phyloP scores from a whole-genome alignment of 1,140 invertebrate species.

The Trichonephila inaurata region DNA sequence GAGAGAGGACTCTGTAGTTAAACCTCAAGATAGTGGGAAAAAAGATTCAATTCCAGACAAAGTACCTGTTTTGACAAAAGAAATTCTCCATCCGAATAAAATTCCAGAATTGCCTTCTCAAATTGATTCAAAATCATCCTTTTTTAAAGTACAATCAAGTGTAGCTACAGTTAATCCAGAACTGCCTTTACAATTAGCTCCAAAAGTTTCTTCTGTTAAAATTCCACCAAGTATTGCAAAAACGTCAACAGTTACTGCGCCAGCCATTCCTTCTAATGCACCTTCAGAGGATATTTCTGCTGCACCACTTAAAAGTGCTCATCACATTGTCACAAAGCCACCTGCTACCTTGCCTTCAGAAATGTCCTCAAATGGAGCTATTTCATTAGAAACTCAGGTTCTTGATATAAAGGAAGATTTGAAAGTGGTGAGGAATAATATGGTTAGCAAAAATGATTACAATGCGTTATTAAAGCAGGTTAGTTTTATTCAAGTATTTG shows the following conservation, averaged over 20 bases:
- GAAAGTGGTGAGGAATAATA: slow-evolving; percentile 67
- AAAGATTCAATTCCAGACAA: slow-evolving; percentile 16
- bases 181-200: background rate
- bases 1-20: background rate
- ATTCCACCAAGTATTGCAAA: background rate
- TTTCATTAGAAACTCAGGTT: slow-evolving; percentile 52
- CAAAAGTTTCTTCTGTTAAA: background rate
- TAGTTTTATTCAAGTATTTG: background rate
- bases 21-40: slow-evolving; percentile 6
- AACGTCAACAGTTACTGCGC: background rate
- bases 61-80: slow-evolving; percentile 17
- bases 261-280: background rate
- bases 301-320: background rate
- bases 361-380: background rate
- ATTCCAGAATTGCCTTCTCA: background rate
- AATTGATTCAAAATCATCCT: background rate
- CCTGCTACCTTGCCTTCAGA: slow-evolving; percentile 17
- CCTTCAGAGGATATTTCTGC: background rate
- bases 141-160: slow-evolving; percentile 2
- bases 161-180: background rate
- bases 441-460: slow-evolving; percentile 72
- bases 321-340: slow-evolving; percentile 1
- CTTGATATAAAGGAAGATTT: slow-evolving; percentile 66
- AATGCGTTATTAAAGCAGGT: slow-evolving; percentile 77
- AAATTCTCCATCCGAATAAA: slow-evolving; percentile 33